A percentile compares a stretch with the other conserved stretches of the same genome.
phyloP scores from a whole-genome alignment of 2,113 vertebrate species.

The Saccopteryx leptura region DNA sequence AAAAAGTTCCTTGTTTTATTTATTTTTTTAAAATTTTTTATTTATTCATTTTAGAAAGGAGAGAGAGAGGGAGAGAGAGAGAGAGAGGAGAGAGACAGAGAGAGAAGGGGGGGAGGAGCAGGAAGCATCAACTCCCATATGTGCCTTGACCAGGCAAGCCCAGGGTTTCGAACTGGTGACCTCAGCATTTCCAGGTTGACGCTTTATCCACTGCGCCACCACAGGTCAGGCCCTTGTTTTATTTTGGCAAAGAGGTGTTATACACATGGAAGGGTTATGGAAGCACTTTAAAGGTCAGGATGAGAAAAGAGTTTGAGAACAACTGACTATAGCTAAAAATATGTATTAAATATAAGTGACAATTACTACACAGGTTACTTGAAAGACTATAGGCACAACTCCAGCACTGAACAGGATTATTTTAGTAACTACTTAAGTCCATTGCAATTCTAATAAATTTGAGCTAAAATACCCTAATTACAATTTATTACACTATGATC shows the following conservation, averaged over 20 bases:
- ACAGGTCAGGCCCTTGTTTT: too few relatives aligned
- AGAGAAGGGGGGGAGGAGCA: too few relatives aligned
- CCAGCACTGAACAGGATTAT: not conserved
- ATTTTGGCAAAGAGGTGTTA: conserved; percentile 23
- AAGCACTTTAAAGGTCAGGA: conserved; percentile 13
- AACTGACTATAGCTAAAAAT: conserved; percentile 27
- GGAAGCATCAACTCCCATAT: too few relatives aligned
- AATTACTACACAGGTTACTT: conserved; percentile 12
- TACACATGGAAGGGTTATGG: not conserved
- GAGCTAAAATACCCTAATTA: not conserved
- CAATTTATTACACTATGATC: conserved; percentile 5
- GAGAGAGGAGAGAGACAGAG: too few relatives aligned
- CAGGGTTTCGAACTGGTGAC: too few relatives aligned
- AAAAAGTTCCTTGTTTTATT: conserved; percentile 29
- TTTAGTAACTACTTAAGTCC: not conserved
- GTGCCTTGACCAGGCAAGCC: too few relatives aligned
- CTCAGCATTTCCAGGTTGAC: too few relatives aligned
- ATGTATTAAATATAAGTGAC: not conserved
- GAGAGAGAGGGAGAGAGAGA: too few relatives aligned
- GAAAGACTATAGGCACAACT: conserved; percentile 10
- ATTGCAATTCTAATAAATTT: conserved; percentile 27
- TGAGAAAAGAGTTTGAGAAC: conserved; percentile 20
- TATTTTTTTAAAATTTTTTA: too few relatives aligned
- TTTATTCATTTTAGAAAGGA: too few relatives aligned
- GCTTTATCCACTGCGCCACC: too few relatives aligned